Conservation (phyloP, 1,140 invertebrate species). For the Metopolophium dirhodum region DNA sequence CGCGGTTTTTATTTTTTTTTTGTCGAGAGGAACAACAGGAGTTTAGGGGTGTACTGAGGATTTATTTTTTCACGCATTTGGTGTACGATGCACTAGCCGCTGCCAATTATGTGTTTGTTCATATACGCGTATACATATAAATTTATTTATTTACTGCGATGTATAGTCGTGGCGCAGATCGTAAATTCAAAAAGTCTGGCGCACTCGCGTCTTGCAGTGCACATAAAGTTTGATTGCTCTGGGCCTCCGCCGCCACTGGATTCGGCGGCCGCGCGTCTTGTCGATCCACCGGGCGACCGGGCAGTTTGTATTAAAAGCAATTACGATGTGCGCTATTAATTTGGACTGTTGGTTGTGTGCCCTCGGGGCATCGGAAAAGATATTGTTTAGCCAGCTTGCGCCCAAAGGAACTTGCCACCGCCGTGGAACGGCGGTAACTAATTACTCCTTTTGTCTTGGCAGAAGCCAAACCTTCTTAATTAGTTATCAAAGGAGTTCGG, state of each 20-base stretch:
- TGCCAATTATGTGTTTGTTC: background rate
- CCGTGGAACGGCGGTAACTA: constrained; percentile 36
- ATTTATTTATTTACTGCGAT: background rate
- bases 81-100: background rate
- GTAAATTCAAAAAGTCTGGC: constrained; percentile 45
- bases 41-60: background rate
- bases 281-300: constrained; percentile 47
- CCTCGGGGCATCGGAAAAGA: constrained; percentile 55
- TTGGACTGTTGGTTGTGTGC: constrained; percentile 52
- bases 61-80: background rate
- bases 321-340: constrained; percentile 57
- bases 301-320: constrained; percentile 57
- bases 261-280: constrained; percentile 27
- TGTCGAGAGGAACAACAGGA: background rate
- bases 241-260: constrained; percentile 13
- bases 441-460: constrained; percentile 55
- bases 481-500: constrained; percentile 57
- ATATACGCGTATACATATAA: background rate
- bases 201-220: constrained; percentile 1
- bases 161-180: background rate
- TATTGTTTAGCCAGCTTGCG: constrained; percentile 55
- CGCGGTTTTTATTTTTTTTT: background rate
- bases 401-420: constrained; percentile 36
- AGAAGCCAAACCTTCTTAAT: constrained; percentile 57
- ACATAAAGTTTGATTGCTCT: constrained; percentile 56